phyloP scores from a whole-genome alignment of 2,888 invertebrate genomes.

The Ceraclea dissimilis region DNA sequence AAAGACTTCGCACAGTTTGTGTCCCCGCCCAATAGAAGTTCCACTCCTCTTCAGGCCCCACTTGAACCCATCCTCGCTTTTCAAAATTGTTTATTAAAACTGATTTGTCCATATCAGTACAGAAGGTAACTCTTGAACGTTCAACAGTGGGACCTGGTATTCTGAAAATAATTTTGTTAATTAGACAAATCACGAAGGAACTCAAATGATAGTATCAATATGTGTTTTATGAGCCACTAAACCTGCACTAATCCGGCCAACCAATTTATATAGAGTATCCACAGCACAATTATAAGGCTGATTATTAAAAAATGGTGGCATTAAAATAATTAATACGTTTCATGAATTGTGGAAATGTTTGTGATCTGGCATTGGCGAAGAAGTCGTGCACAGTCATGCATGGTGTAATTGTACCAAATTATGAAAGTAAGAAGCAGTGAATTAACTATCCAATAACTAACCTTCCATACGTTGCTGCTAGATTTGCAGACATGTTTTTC shows the following conservation, averaged over 20 bases:
- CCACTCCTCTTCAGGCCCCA: slow-evolving; percentile 88
- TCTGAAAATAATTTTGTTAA: slow-evolving; percentile 15
- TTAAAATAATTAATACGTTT: too few relatives aligned
- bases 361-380: too few relatives aligned
- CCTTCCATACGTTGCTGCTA: slow-evolving; percentile 43
- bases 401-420: too few relatives aligned
- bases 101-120: slow-evolving; percentile 90
- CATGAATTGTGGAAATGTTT: too few relatives aligned
- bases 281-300: too few relatives aligned
- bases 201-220: neutral
- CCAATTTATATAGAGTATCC: too few relatives aligned
- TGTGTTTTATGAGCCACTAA: neutral
- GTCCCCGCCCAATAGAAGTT: slow-evolving; percentile 95
- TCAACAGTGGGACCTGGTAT: slow-evolving; percentile 39
- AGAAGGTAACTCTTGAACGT: slow-evolving; percentile 54
- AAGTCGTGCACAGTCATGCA: too few relatives aligned
- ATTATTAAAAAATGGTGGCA: neutral
- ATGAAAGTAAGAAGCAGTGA: too few relatives aligned
- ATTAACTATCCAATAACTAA: too few relatives aligned
- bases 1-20: slow-evolving; percentile 82
- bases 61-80: slow-evolving; percentile 83
- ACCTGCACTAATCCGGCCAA: too few relatives aligned
- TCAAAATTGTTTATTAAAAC: slow-evolving; percentile 89
- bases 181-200: neutral
- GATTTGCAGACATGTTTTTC: slow-evolving; percentile 29